A percentile compares a stretch with the other conserved stretches of the same genome.
Evolutionary conservation across 2,113 vertebrate species (phyloP).

Genomic region (Lampris megalopsis): DNA sequence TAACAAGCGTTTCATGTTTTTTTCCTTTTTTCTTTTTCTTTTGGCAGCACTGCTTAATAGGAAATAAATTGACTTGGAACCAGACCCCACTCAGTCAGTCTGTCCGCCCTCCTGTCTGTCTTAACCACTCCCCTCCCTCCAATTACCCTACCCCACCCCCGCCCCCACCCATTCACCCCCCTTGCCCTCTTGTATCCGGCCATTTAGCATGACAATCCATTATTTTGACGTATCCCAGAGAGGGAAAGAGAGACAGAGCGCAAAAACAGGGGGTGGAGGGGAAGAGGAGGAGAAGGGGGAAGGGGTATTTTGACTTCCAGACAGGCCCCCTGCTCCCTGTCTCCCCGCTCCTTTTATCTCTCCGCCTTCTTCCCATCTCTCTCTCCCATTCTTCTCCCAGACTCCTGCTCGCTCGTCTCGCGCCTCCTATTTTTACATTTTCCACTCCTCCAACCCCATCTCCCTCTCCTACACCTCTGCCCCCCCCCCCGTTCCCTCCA

Average conservation of each 20-base stretch:
- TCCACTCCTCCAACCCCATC: background rate
- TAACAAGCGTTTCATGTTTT: constrained; percentile 39
- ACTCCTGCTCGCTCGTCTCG: constrained; percentile 5
- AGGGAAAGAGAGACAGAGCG: constrained; percentile 44
- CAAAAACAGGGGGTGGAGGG: background rate
- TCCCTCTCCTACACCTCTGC: background rate
- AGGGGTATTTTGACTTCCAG: constrained; percentile 65
- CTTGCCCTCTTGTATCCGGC: constrained; percentile 78
- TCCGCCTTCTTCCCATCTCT: background rate
- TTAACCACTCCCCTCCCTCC: constrained; percentile 28
- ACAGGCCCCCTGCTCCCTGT: constrained; percentile 2
- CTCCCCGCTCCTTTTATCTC: constrained; percentile 4
- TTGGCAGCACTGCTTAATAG: constrained; percentile 60
- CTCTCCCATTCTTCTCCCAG: background rate
- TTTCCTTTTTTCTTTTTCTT: background rate
- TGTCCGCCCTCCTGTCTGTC: constrained; percentile 59
- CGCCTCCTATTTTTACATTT: background rate
- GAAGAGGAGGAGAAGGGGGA: constrained; percentile 34
- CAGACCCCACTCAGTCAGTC: constrained; percentile 45
- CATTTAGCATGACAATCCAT: constrained; percentile 80
- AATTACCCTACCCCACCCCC: constrained; percentile 26
- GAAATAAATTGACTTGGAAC: constrained; percentile 71
- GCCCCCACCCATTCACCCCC: constrained; percentile 59
- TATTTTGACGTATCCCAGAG: constrained; percentile 73
- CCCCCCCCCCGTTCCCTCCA: background rate